Base-by-base conservation (phyloP, 2,113 vertebrate species). In the Accipiter virgatus region DNA sequence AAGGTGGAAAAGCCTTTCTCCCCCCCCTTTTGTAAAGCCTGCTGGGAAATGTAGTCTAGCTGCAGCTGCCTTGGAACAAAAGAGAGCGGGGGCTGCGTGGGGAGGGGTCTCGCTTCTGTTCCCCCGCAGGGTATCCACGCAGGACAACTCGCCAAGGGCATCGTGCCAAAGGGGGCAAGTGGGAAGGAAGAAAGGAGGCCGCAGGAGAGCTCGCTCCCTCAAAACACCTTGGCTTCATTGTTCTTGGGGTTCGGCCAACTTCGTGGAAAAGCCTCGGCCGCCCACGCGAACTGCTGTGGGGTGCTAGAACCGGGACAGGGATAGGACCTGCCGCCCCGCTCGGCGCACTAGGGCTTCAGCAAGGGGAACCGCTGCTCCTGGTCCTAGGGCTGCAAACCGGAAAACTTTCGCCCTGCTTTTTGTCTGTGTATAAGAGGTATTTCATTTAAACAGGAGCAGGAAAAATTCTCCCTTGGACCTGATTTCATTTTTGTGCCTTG, bases 1-100 rank as follows among this genome's bases (percentile, higher is more conserved):
- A 43, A 40, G 11, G 16, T 58, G 42, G 75, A 34, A 73, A 80
- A 95, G 32, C 25, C 62, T 59, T 52, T 52, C 55, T 34, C 2
- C 31, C 0, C 7, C 25, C 48, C 23, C 42, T 25, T 52, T 42
- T 5, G 3, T 34, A 45, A 36, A 86, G 93, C 62, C 81, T 91
- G 55, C 83, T 82, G 94, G 95, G 95, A 97, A 93, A 89, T n/a
- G 92, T 50, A 97, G 94, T 95, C 75, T 74, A 32, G 12, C 67
- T 7, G 7, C 53, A 65, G 19, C 81, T 42, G 36, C 61, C n/a
- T n/a, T 11, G 67, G 68, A 97, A 97, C 94, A 98, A 96, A 96
- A 92, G 95, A 43, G 15, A 8, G 10, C 9, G 0, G 63, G 40
- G 59, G n/a, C 61, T 34, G 58, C 10, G 38, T 20, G 22, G 38